Conservation (phyloP, 2,888 invertebrate genomes). For the Nomada goodeniana region DNA sequence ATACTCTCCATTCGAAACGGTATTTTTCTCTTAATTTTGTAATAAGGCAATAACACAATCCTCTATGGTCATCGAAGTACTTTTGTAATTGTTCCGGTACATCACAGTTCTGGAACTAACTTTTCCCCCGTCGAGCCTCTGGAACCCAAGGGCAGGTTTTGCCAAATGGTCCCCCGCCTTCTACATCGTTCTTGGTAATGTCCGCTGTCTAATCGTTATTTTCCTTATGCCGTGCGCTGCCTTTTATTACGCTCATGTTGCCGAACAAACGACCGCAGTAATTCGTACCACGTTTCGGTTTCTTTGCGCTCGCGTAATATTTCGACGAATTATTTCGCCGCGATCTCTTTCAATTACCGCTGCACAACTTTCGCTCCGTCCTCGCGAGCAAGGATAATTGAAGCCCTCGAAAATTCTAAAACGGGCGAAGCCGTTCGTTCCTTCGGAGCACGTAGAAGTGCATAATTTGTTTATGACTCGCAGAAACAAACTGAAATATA, state of each 20-base stretch:
- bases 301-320: neutral
- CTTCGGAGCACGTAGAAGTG: slow-evolving; percentile 44
- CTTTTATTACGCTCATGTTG: neutral
- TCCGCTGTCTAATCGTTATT: slow-evolving; percentile 8
- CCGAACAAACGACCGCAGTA: neutral
- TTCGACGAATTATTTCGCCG: neutral
- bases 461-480: slow-evolving; percentile 55
- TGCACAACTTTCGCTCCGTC: neutral
- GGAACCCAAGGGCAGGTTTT: neutral
- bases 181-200: neutral
- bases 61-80: neutral
- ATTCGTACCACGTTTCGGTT: neutral
- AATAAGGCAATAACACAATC: neutral
- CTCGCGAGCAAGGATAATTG: neutral
- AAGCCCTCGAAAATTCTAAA: neutral
- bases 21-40: too few species aligned
- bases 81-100: neutral
- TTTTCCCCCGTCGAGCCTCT: neutral
- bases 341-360: neutral
- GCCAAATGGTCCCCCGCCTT: slow-evolving; percentile 7
- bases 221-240: neutral
- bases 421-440: slow-evolving; percentile 40
- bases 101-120: slow-evolving; percentile 1
- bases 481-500: slow-evolving; percentile 46
- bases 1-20: too few species aligned